These are phyloP conservation scores for Monopis laevigella DNA, from an alignment of 2,888 invertebrate genomes.

Conservation along the genomic window DNA sequence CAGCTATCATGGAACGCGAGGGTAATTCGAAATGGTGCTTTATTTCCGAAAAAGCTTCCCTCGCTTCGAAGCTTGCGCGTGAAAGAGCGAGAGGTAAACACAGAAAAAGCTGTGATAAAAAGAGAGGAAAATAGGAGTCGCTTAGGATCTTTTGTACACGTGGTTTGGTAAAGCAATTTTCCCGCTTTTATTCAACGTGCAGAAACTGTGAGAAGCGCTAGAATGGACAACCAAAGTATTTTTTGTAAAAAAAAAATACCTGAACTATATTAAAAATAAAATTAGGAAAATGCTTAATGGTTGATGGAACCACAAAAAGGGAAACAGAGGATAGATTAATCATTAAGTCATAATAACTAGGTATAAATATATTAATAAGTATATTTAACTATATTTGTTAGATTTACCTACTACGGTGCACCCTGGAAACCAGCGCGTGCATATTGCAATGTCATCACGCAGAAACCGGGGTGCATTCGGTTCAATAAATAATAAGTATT, in stretches of 20 bases:
- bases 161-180: constrained; percentile 51
- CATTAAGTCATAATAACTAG: too few species aligned
- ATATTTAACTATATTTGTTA: too few species aligned
- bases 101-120: constrained; percentile 23
- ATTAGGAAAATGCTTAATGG: too few species aligned
- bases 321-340: too few species aligned
- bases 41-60: constrained; percentile 44
- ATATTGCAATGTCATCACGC: too few species aligned
- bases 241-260: constrained; percentile 13
- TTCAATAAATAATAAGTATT: too few species aligned
- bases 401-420: too few species aligned
- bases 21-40: constrained; percentile 46
- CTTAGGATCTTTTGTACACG: constrained; percentile 37
- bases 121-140: constrained; percentile 32
- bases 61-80: constrained; percentile 37
- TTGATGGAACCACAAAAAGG: too few species aligned
- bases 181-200: constrained; percentile 56
- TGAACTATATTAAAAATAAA: too few species aligned
- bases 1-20: constrained; percentile 64
- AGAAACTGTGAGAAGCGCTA: constrained; percentile 31
- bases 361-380: too few species aligned
- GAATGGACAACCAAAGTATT: constrained; percentile 24
- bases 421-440: too few species aligned
- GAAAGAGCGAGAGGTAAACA: constrained; percentile 31
- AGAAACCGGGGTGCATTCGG: too few species aligned